phyloP scores from a whole-genome alignment of 2,888 invertebrate genomes.

The Hemithea aestivaria region DNA sequence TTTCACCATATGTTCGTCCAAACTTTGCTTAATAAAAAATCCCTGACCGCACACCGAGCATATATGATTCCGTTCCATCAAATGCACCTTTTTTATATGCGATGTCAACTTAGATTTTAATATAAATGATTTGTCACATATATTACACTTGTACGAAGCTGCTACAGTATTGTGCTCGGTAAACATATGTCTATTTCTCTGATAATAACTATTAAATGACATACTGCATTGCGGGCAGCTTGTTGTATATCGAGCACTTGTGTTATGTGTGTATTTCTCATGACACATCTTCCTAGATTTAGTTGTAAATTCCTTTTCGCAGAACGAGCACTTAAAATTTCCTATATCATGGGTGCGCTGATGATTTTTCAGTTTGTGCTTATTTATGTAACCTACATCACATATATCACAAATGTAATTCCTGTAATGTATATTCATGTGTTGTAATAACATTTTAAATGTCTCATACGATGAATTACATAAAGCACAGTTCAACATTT shows the following conservation, averaged over 20 bases:
- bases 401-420: constrained; percentile 65
- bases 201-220: constrained; percentile 62
- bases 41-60: constrained; percentile 64
- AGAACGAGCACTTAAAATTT: constrained; percentile 54
- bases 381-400: constrained; percentile 62
- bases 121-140: constrained; percentile 63
- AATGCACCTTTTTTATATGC: constrained; percentile 65
- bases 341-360: constrained; percentile 58
- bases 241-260: constrained; percentile 53
- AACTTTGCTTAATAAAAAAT: constrained; percentile 61
- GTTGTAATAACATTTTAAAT: constrained; percentile 63
- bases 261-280: constrained; percentile 64
- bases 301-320: constrained; percentile 60
- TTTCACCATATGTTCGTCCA: constrained; percentile 67
- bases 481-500: constrained; percentile 54
- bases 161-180: constrained; percentile 55
- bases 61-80: constrained; percentile 65
- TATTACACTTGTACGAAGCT: constrained; percentile 62
- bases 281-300: constrained; percentile 54
- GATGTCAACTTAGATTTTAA: constrained; percentile 61
- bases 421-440: constrained; percentile 68
- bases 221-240: constrained; percentile 61
- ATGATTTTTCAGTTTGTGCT: constrained; percentile 57
- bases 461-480: constrained; percentile 62
- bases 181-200: constrained; percentile 62